Evolutionary conservation across 2,113 vertebrate genomes (phyloP), one percentile per base, ranked within the genome.

Genomic region (Siniperca knerii): DNA sequence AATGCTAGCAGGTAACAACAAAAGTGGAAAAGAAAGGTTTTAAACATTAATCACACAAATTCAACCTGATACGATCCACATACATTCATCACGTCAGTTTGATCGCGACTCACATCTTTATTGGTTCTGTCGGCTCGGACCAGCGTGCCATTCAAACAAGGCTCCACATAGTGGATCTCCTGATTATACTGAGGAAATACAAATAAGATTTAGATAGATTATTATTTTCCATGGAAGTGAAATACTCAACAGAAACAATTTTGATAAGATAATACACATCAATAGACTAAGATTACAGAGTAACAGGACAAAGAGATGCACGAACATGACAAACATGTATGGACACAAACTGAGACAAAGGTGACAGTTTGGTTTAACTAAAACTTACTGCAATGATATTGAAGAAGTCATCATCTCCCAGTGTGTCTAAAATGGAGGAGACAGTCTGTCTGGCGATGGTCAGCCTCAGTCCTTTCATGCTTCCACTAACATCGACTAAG

Each of bases 371-470:
- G 4, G 6, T 55, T 13, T 3, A 61, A 42, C 1, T 60, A 29
- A 78, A 74, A 88, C 97, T 92, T 90, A 99, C 98, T 52, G 98
- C 98, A 83, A 99, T 98, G 76, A 99, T 97, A 93, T 99, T 99
- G 94, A 99, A 99, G 95, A 99, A 99, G 95, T 99, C 98, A 66
- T 99, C 98, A 21, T 99, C 98, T 80, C 98, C 98, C 62, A 99
- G 97, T 2, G 98, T 99, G 90, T 99, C 98, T 94, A 99, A 93
- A 91, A 99, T 99, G 35, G 98, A 99, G 18, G 98, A 98, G 60
- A 99, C 98, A 0, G 98, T 99, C 90, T 99, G 98, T 70, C 98
- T 97, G 7, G 98, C 98, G 2, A 99, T 99, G 61, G 98, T 99
- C 91, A 99, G 87, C 67, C 98, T 97, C 57, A 99, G 96, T 2